Base-by-base conservation (phyloP, 2,888 invertebrate species). In the Ichneumon xanthorius region DNA sequence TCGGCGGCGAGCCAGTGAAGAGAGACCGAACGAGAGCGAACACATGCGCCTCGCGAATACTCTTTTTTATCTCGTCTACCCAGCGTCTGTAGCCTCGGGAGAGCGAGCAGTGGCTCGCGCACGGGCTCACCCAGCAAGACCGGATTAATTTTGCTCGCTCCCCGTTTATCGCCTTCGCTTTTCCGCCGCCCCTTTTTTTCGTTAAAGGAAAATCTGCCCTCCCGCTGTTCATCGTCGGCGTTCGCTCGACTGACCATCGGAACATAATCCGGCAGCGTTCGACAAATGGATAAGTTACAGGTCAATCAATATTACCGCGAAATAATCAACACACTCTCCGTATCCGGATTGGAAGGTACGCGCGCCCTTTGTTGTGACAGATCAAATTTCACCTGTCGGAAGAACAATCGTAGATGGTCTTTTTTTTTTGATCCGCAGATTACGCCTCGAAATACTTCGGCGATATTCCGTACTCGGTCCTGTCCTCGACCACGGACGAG, bases 401-500 rank as follows among this genome's bases (percentile, higher is more conserved):
- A 11, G 48, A 16, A 16, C 73, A n/a, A 37, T 65, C 33, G 16
- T 22, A 4, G 3, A 19, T 48, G 16, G n/a, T n/a, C 55, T 65
- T 48, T 79, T 63, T 61, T 7, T 26, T 61, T 4, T 0, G 53
- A 63, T 45, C 45, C 9, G 22, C 14, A 79, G 80, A 76, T 61
- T 67, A 61, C 55, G 48, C 50, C 7, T 71, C 71, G 19, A 73
- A 48, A 75, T 81, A 68, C 37, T 67, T 67, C 30, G 26, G 33
- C 19, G 61, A 77, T 14, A 81, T 78, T 6, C 48, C 55, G 30
- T 16, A n/a, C 45, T 81, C 45, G 9, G 19, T 61, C 1, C 72
- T 77, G 7, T 77, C 71, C 48, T 55, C 87, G 90, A 94, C 93
- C 91, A 96, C 95, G 50, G 95, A 95, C 92, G 95, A 96, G 92